Evolutionary conservation across 2,113 vertebrate genomes (phyloP).

Genomic region (Pavo muticus): DNA sequence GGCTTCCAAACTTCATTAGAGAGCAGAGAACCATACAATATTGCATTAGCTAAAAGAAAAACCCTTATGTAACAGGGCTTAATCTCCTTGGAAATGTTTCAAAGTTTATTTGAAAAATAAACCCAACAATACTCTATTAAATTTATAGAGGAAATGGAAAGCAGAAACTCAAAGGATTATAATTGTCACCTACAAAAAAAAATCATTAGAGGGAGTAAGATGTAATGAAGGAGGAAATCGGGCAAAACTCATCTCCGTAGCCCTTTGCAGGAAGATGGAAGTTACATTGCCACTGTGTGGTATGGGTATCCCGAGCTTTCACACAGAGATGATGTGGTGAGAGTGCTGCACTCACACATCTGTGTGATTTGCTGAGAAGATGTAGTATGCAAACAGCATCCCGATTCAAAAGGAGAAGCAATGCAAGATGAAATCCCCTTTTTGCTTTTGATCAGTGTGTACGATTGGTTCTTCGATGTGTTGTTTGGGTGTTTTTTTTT

Average conservation of each 20-base stretch:
- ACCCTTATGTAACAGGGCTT: not conserved
- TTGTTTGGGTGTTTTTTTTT: not conserved
- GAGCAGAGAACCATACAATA: constrained; percentile 4
- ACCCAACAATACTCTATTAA: constrained; percentile 40
- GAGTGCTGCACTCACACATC: constrained; percentile 8
- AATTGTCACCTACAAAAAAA: constrained; percentile 46
- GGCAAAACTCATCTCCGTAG: not conserved
- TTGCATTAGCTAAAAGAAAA: constrained; percentile 44
- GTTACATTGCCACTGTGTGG: constrained; percentile 65
- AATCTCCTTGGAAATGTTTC: constrained; percentile 40
- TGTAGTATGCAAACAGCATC: not conserved
- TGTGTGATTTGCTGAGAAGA: not conserved
- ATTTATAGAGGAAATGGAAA: constrained; percentile 48
- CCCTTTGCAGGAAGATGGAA: not conserved
- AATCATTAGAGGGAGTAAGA: not conserved
- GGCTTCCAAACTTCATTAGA: constrained; percentile 45
- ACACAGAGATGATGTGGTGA: not conserved
- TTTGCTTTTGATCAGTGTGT: constrained; percentile 25
- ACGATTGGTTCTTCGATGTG: not conserved
- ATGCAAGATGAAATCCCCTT: not conserved
- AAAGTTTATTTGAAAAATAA: constrained; percentile 64
- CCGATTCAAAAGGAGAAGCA: constrained; percentile 29
- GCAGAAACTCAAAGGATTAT: constrained; percentile 15
- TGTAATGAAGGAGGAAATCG: constrained; percentile 13
- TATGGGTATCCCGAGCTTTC: not conserved